Base-by-base conservation (phyloP, 2,888 invertebrate species). In the Pterostichus niger region DNA sequence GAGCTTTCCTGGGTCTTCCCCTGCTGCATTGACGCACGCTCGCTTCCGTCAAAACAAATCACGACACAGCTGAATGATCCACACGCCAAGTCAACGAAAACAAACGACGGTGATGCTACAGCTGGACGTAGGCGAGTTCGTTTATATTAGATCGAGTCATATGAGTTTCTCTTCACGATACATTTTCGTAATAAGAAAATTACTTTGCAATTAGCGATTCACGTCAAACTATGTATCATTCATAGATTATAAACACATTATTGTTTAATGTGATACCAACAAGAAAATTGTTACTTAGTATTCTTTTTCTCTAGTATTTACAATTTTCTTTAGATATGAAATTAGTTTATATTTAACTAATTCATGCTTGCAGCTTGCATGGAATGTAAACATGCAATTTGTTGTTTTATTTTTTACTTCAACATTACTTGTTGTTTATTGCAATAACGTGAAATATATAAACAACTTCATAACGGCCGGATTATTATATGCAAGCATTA, bases 1-100 rank as follows among this genome's bases (percentile, higher is more conserved):
- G 24, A 56, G 56, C 17, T 56, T 56, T 56, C 56, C 56, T 17
- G 56, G 56, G 56, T 56, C 56, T 56, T 56, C 56, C 56, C 56
- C 56, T 56, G 40, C 40, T 49, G 56, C 56, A 56, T 17, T 56
- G 56, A 56, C 56, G 56, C 17, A 56, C 56, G 15, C 17, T 17
- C 17, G 24, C 56, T 56, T 56, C 56, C 56, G 56, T 56, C 56
- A 56, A 56, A 56, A 56, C 56, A 56, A 56, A 56, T 6, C 56
- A 56, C 17, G 56, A 56, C 17, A 56, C 56, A 56, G 56, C 15
- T 56, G 56, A 56, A 56, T 9, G 56, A 56, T 56, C 56, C 56
- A 17, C 56, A 56, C 56, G 56, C 56, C 13, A 11, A 49, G 3
- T 9, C 49, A 17, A 13, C 13, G 56, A 56, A 56, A 56, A 56